phyloP scores from a whole-genome alignment of 1,140 invertebrate genomes.

The Ceratitis capitata region DNA sequence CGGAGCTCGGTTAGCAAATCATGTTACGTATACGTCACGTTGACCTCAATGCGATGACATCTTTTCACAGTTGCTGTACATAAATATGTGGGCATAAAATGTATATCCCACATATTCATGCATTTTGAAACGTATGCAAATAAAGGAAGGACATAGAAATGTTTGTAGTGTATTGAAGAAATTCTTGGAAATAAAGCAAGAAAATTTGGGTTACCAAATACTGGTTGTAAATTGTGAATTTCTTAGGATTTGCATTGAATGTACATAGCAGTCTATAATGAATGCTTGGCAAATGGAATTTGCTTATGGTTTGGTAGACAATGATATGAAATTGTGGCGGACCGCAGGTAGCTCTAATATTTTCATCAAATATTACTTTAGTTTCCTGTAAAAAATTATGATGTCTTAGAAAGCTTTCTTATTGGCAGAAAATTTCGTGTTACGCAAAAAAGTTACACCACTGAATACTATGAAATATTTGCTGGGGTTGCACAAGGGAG shows the following conservation, averaged over 20 bases:
- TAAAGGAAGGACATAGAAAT: not conserved
- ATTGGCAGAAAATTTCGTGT: no score
- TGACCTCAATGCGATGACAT: conserved; percentile 1
- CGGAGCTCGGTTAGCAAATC: not conserved
- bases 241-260: not conserved
- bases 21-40: conserved; percentile 20
- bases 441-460: no score
- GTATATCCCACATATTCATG: not conserved
- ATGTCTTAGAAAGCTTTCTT: no score
- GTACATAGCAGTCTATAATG: not conserved
- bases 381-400: no score
- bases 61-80: not conserved
- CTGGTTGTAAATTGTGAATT: not conserved
- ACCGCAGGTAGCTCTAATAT: no score
- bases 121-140: not conserved
- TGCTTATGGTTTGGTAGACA: no score
- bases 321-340: no score
- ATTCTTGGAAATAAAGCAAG: not conserved
- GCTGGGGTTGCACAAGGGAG: no score
- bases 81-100: not conserved
- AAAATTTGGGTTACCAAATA: not conserved
- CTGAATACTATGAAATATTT: no score
- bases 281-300: not conserved
- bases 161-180: not conserved
- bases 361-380: no score